Conservation (phyloP, 2,888 invertebrate species). For the Melanotus villosus region DNA sequence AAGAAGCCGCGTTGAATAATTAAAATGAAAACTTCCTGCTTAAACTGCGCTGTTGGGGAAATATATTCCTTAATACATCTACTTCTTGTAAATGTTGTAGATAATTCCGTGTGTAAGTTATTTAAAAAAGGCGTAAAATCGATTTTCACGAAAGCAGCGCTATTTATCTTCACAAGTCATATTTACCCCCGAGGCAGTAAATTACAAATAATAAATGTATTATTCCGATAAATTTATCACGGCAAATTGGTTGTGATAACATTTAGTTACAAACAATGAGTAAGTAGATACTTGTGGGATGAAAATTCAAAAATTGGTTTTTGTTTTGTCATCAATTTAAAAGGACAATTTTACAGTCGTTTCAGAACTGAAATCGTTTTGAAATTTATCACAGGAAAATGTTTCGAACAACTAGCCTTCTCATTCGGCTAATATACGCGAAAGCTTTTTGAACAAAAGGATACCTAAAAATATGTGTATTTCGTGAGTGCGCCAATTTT, state of each 20-base stretch:
- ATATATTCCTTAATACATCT: neutral
- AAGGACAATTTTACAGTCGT: too few species aligned
- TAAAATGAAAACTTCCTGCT: neutral
- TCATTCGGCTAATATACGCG: constrained; percentile 1
- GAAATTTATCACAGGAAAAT: neutral
- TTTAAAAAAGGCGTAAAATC: constrained; percentile 41
- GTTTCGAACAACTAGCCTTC: neutral
- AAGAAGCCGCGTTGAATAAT: constrained; percentile 4
- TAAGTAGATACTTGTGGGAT: neutral
- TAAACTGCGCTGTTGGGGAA: neutral
- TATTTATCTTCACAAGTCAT: constrained; percentile 56
- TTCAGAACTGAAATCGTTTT: neutral
- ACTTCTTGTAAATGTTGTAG: neutral
- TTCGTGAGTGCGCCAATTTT: constrained; percentile 20
- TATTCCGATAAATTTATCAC: constrained; percentile 50
- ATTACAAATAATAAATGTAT: constrained; percentile 56
- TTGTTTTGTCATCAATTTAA: too few species aligned
- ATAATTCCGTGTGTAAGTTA: neutral
- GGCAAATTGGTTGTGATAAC: constrained; percentile 27
- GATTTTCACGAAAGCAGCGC: constrained; percentile 49
- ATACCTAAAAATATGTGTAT: constrained; percentile 17
- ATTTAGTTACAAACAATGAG: constrained; percentile 16
- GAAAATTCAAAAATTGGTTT: neutral
- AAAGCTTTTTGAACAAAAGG: constrained; percentile 1
- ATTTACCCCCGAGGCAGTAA: constrained; percentile 54